Conservation (phyloP, 2,113 vertebrate species). For the Oryzias melastigma region DNA sequence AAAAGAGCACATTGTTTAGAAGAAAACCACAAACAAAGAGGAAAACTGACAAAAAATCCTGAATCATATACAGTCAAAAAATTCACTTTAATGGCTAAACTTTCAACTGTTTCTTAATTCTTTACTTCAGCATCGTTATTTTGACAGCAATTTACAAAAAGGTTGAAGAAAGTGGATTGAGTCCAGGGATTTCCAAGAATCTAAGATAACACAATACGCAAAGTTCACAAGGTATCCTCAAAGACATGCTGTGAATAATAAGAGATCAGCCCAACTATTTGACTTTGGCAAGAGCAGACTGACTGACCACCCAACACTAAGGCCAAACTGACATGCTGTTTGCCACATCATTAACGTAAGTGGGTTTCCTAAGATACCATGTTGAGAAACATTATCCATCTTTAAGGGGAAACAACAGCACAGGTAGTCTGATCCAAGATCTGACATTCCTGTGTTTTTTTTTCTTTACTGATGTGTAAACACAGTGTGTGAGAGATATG, state of each 20-base stretch:
- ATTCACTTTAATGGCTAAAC: too few relatives aligned
- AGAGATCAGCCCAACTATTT: constrained; percentile 65
- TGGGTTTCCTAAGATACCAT: constrained; percentile 50
- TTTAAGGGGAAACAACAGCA: constrained; percentile 51
- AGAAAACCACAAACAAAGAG: constrained; percentile 8
- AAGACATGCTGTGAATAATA: constrained; percentile 56
- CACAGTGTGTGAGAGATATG: constrained; percentile 31
- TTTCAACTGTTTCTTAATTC: too few relatives aligned
- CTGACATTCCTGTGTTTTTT: constrained; percentile 35
- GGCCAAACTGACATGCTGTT: constrained; percentile 41
- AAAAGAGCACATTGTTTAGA: constrained; percentile 18
- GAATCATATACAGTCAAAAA: too few relatives aligned
- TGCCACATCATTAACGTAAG: constrained; percentile 43
- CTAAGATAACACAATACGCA: constrained; percentile 60
- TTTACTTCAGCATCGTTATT: too few relatives aligned
- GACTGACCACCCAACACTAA: constrained; percentile 64
- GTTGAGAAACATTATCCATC: constrained; percentile 49
- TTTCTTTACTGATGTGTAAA: constrained; percentile 31
- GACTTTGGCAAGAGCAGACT: constrained; percentile 46
- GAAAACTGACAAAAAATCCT: not conserved
- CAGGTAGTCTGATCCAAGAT: constrained; percentile 15
- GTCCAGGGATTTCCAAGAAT: constrained; percentile 28
- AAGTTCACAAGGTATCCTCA: constrained; percentile 50
- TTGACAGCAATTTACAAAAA: too few relatives aligned
- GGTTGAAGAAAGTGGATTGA: too few relatives aligned